These are phyloP conservation scores for Hemibagrus wyckioides DNA, from an alignment of 2,113 vertebrate genomes.

Conservation along the genomic window DNA sequence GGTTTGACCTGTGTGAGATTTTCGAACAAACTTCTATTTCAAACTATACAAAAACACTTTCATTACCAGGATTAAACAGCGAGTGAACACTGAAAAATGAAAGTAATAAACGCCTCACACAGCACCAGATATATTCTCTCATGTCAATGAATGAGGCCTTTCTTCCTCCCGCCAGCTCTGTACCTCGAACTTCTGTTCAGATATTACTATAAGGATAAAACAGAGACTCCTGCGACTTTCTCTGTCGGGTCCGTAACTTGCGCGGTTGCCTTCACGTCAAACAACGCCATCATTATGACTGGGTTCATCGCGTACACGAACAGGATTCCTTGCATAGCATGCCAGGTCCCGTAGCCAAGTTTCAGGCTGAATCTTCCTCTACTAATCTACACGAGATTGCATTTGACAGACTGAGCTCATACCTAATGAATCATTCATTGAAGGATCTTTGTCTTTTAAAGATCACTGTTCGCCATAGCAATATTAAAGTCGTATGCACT, in stretches of 20 bases:
- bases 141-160: neutral
- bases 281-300: neutral
- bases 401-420: neutral
- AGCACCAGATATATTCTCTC: neutral
- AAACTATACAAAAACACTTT: neutral
- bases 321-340: neutral
- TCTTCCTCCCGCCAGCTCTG: neutral
- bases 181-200: neutral
- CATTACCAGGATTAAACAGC: neutral
- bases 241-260: neutral
- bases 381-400: neutral
- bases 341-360: neutral
- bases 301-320: neutral
- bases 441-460: too few relatives aligned
- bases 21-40: neutral
- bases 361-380: neutral
- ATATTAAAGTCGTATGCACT: neutral
- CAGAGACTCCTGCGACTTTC: neutral
- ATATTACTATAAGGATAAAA: neutral
- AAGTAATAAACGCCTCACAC: neutral
- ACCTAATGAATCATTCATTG: neutral
- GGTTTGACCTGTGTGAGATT: neutral
- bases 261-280: neutral
- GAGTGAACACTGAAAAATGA: neutral
- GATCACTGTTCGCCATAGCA: neutral